Conservation (phyloP, 2,113 vertebrate species). For the Grallaria varia region DNA sequence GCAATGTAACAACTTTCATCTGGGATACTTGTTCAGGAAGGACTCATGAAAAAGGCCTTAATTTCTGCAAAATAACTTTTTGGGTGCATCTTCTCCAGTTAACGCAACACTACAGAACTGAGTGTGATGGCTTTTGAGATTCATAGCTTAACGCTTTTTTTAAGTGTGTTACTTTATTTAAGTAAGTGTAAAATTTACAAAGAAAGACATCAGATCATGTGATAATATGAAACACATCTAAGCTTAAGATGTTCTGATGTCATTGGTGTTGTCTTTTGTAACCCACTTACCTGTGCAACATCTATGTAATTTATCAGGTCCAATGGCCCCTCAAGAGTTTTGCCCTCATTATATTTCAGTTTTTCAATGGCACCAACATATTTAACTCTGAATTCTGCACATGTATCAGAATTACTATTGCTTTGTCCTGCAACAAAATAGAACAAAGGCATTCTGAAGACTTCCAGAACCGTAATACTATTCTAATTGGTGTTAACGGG, state of each 20-base stretch:
- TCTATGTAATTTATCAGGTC: conserved; percentile 98
- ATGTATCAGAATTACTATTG: conserved; percentile 87
- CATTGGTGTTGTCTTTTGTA: not conserved
- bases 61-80: not conserved
- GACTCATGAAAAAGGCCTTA: not conserved
- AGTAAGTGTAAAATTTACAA: not conserved
- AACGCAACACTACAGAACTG: not conserved
- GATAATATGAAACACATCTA: not conserved
- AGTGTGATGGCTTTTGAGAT: not conserved
- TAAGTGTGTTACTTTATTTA: not conserved
- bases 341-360: conserved; percentile 84
- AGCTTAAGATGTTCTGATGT: not conserved
- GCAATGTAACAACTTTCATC: not conserved
- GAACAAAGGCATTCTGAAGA: not conserved
- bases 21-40: not conserved
- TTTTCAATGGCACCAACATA: conserved; percentile 94
- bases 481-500: not conserved
- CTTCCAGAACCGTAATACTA: not conserved
- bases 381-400: conserved; percentile 92
- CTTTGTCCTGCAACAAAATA: conserved; percentile 76
- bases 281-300: conserved; percentile 86
- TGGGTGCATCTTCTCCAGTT: not conserved
- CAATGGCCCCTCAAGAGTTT: conserved; percentile 86
- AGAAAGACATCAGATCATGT: not conserved
- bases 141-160: not conserved